These are phyloP conservation scores for Thamnaconus septentrionalis DNA, from an alignment of 2,113 vertebrate species.

Conservation along the genomic window DNA sequence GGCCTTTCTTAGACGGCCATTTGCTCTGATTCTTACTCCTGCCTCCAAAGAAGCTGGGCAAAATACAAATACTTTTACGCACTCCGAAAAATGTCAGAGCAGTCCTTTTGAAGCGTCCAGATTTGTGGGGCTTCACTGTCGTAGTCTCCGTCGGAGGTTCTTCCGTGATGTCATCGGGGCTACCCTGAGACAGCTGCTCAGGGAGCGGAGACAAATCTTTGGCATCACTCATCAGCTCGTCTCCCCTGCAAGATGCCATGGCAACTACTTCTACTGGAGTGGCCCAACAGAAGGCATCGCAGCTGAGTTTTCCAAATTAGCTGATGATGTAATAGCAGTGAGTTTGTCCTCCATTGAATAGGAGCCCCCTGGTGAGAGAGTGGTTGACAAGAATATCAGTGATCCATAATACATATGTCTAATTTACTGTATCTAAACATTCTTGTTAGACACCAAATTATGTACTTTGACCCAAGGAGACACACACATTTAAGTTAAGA, in stretches of 20 bases:
- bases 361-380: slow-evolving; percentile 41
- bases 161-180: slow-evolving; percentile 45
- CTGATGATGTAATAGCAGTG: slow-evolving; percentile 13
- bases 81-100: slow-evolving; percentile 92
- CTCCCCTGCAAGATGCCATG: slow-evolving; percentile 78
- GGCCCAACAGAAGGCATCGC: slow-evolving; percentile 28
- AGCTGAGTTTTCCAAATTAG: slow-evolving; percentile 26
- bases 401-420: not conserved
- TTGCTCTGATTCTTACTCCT: slow-evolving; percentile 83
- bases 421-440: too few relatives aligned
- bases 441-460: too few relatives aligned
- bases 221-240: slow-evolving; percentile 59
- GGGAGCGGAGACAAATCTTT: slow-evolving; percentile 42
- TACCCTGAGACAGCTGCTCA: slow-evolving; percentile 49
- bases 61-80: slow-evolving; percentile 89
- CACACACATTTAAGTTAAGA: too few relatives aligned
- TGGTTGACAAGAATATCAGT: slow-evolving; percentile 27
- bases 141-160: slow-evolving; percentile 52
- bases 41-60: slow-evolving; percentile 92
- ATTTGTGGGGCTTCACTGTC: slow-evolving; percentile 68
- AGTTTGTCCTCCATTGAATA: slow-evolving; percentile 44
- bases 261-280: slow-evolving; percentile 40
- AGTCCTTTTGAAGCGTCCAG: slow-evolving; percentile 87
- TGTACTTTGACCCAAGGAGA: too few relatives aligned
- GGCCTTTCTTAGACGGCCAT: slow-evolving; percentile 79